A percentile compares a stretch with the other conserved stretches of the same genome.
Evolutionary conservation across 1,140 invertebrate genomes (phyloP).

Genomic region (Protaetia brevitarsis): DNA sequence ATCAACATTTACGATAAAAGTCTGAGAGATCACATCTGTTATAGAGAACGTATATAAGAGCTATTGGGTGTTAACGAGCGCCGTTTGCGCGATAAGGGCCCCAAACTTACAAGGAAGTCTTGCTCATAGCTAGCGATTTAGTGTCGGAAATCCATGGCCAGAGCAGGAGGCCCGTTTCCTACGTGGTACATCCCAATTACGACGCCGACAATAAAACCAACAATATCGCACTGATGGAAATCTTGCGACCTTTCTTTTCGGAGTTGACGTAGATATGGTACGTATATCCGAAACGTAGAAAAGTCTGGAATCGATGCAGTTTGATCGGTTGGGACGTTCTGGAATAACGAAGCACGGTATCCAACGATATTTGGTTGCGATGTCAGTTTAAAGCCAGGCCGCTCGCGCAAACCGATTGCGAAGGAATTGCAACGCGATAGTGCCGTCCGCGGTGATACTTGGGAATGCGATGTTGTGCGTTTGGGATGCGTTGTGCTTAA

Average conservation of each 20-base stretch:
- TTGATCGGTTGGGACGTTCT: not conserved
- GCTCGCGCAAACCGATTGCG: not conserved
- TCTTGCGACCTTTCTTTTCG: not conserved
- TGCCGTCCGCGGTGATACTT: not conserved
- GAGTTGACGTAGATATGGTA: not conserved
- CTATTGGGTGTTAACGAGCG: not conserved
- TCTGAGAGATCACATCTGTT: not conserved
- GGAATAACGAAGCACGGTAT: not conserved
- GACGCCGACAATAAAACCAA: not conserved
- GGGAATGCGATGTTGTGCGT: not conserved
- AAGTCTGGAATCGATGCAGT: not conserved
- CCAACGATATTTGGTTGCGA: not conserved
- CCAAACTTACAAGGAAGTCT: not conserved
- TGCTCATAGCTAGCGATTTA: not conserved
- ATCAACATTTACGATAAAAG: not conserved
- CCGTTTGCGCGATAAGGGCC: not conserved
- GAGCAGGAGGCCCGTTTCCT: not conserved
- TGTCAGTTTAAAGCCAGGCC: not conserved
- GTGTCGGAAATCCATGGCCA: not conserved
- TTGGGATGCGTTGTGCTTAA: not conserved
- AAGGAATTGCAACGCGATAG: not conserved
- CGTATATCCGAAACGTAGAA: not conserved
- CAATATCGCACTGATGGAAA: not conserved
- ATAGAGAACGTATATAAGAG: not conserved
- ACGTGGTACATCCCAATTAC: not conserved